Evolutionary conservation across 1,140 invertebrate genomes (phyloP).

Genomic region (Drosophila guanche): DNA sequence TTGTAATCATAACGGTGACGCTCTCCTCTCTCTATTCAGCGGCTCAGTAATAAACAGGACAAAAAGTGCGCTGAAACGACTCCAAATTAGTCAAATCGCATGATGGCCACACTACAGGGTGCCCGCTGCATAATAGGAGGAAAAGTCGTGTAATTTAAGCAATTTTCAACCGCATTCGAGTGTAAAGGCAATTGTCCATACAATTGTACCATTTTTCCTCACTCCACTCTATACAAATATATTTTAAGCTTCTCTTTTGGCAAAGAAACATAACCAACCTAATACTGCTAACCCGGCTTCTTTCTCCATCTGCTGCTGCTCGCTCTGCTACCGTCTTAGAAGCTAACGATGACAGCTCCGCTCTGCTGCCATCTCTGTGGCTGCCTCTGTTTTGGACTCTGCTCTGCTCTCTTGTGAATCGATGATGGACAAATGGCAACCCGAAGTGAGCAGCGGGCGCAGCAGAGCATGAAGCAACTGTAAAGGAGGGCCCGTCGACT

Average conservation of each 20-base stretch:
- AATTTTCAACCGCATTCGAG: slow-evolving; percentile 16
- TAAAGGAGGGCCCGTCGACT: too few species aligned
- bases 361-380: slow-evolving; percentile 15
- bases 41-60: slow-evolving; percentile 16
- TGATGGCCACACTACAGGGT: slow-evolving; percentile 51
- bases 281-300: slow-evolving; percentile 26
- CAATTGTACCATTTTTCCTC: not conserved
- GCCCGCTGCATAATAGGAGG: slow-evolving; percentile 14
- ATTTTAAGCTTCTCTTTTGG: slow-evolving; percentile 30
- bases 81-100: slow-evolving; percentile 65
- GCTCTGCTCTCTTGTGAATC: slow-evolving; percentile 16
- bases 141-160: slow-evolving; percentile 1
- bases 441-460: slow-evolving; percentile 34
- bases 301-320: slow-evolving; percentile 5
- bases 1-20: slow-evolving; percentile 70
- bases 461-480: too few species aligned
- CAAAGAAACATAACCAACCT: slow-evolving; percentile 61
- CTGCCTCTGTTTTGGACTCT: slow-evolving; percentile 19
- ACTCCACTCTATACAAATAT: not conserved
- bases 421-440: slow-evolving; percentile 50
- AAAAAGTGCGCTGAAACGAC: slow-evolving; percentile 49
- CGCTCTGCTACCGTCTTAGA: slow-evolving; percentile 1
- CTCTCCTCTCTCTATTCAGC: not conserved
- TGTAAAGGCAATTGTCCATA: slow-evolving; percentile 19
- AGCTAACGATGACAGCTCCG: slow-evolving; percentile 11